phyloP scores from a whole-genome alignment of 2,888 invertebrate species.

The Desoria tigrina region DNA sequence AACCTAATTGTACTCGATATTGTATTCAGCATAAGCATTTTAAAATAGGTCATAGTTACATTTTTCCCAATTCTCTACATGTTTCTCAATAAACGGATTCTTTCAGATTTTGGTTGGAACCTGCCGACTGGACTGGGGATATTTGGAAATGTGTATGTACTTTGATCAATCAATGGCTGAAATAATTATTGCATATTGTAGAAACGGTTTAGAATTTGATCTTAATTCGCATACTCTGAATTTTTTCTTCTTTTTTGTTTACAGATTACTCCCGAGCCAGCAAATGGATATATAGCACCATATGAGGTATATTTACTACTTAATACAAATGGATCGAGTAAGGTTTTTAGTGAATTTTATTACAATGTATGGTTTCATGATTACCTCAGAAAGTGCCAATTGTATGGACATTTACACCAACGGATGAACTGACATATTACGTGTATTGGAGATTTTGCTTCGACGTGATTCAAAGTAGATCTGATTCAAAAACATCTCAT shows the following conservation, averaged over 20 bases:
- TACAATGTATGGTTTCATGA: neutral
- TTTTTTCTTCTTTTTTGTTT: no score
- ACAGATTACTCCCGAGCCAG: conserved; percentile 30
- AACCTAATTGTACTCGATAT: no score
- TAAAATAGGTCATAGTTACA: no score
- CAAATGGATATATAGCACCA: conserved; percentile 33
- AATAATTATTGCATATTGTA: conserved; percentile 1
- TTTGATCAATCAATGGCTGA: neutral
- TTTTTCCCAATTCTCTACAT: no score
- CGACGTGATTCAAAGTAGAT: conserved; percentile 32
- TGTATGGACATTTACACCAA: conserved; percentile 22
- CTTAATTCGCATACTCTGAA: no score
- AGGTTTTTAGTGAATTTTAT: no score
- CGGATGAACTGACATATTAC: conserved; percentile 22
- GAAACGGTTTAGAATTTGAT: no score
- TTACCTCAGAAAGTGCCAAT: conserved; percentile 21
- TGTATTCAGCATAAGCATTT: no score
- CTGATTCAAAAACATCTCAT: conserved; percentile 23
- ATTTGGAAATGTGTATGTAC: conserved; percentile 19
- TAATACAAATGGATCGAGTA: no score
- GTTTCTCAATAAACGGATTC: no score
- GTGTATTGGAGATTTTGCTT: conserved; percentile 39
- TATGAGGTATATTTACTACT: conserved; percentile 32
- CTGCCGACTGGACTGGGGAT: conserved; percentile 25
- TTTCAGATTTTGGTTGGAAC: conserved; percentile 33